Percentiles rank a stretch among this genome's conserved stretches.
Conservation (phyloP, 2,888 invertebrate species). For the Seira ritae region DNA sequence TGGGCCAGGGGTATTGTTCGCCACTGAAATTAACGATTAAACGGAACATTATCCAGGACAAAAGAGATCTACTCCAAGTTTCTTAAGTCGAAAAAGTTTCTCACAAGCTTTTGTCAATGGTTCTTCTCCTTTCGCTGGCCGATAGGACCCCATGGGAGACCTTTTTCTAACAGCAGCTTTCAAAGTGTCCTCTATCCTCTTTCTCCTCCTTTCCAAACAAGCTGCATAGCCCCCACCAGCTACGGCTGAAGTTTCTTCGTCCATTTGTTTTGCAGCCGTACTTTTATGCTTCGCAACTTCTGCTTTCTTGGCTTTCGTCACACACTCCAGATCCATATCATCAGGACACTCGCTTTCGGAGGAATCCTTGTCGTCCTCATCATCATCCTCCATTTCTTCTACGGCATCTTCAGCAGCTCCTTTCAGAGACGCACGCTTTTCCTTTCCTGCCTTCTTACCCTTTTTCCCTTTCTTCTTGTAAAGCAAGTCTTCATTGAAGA, state of each 20-base stretch:
- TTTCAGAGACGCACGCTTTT: background rate
- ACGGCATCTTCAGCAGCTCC: background rate
- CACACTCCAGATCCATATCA: slow-evolving; percentile 23
- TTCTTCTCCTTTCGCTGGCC: slow-evolving; percentile 32
- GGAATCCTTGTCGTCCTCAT: slow-evolving; percentile 20
- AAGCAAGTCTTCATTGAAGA: slow-evolving; percentile 50
- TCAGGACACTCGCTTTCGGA: slow-evolving; percentile 37
- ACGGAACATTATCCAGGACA: background rate
- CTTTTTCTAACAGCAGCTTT: slow-evolving; percentile 42
- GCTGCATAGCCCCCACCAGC: slow-evolving; percentile 31
- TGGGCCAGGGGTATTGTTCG: slow-evolving; percentile 51
- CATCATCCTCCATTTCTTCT: slow-evolving; percentile 4
- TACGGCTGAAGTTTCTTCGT: background rate
- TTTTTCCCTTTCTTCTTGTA: slow-evolving; percentile 38
- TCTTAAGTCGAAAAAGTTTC: no score
- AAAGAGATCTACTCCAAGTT: no score
- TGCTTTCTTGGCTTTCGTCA: background rate
- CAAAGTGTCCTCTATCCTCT: slow-evolving; percentile 48
- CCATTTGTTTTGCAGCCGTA: background rate
- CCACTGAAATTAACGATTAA: slow-evolving; percentile 33
- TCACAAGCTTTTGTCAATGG: slow-evolving; percentile 57
- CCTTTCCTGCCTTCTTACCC: slow-evolving; percentile 18
- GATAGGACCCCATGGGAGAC: slow-evolving; percentile 59
- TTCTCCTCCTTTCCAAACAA: slow-evolving; percentile 44
- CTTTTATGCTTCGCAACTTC: background rate